These are phyloP conservation scores for Thysanoteuthis rhombus DNA, from an alignment of 2,888 invertebrate genomes.

Conservation along the genomic window DNA sequence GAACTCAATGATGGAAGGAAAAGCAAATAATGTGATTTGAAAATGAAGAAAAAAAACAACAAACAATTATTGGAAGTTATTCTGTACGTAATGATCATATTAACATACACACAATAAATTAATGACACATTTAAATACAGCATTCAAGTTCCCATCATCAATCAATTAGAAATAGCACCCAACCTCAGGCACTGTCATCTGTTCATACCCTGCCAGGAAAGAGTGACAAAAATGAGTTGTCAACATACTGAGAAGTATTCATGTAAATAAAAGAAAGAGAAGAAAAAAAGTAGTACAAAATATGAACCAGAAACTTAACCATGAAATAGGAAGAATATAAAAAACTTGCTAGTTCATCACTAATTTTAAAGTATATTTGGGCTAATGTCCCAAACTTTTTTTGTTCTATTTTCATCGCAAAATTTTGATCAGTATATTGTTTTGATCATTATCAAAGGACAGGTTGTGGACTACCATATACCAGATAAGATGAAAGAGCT, in stretches of 20 bases:
- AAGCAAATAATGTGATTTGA: background rate
- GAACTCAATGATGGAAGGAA: background rate
- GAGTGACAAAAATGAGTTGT: background rate
- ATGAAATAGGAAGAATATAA: background rate
- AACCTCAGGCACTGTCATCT: background rate
- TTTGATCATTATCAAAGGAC: too few relatives aligned
- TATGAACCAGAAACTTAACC: background rate
- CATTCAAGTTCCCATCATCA: background rate
- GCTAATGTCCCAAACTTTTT: too few relatives aligned
- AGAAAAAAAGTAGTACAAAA: too few relatives aligned
- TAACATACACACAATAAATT: background rate
- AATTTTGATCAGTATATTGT: too few relatives aligned
- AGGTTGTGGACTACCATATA: too few relatives aligned
- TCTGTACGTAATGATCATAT: background rate
- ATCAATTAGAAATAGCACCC: background rate
- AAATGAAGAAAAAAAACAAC: background rate
- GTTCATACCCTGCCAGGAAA: background rate
- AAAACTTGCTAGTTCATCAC: too few relatives aligned
- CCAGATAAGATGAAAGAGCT: too few relatives aligned
- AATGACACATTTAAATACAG: background rate
- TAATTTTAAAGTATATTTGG: too few relatives aligned
- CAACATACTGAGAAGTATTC: background rate
- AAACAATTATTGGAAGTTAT: background rate
- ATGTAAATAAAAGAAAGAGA: background rate
- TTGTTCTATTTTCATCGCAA: too few relatives aligned